These are phyloP conservation scores for Platichthys flesus DNA, from an alignment of 2,113 vertebrate species.

Conservation along the genomic window DNA sequence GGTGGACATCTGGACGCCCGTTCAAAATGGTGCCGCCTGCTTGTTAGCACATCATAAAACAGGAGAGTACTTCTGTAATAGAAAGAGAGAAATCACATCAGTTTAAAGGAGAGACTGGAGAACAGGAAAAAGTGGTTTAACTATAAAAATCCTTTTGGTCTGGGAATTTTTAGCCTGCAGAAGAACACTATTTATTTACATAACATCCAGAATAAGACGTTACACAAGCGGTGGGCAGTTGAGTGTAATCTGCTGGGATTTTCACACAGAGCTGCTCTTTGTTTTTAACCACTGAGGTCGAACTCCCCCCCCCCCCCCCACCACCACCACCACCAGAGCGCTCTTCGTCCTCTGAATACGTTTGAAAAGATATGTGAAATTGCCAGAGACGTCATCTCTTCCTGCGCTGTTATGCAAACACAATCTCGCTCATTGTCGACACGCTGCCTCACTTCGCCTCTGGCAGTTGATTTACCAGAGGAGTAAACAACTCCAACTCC, in stretches of 20 bases:
- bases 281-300: constrained; percentile 35
- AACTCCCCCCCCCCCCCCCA: not conserved
- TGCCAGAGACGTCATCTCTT: constrained; percentile 21
- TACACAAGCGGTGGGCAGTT: constrained; percentile 52
- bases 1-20: constrained; percentile 68
- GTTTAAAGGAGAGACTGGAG: constrained; percentile 2
- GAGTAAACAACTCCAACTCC: not conserved
- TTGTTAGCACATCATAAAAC: constrained; percentile 74
- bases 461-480: not conserved
- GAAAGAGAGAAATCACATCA: constrained; percentile 5
- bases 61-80: constrained; percentile 21
- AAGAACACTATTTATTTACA: constrained; percentile 38
- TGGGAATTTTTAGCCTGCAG: not conserved
- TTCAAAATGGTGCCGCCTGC: constrained; percentile 30
- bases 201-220: constrained; percentile 51
- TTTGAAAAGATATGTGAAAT: constrained; percentile 31
- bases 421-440: constrained; percentile 53
- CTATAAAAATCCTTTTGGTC: constrained; percentile 3
- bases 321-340: not conserved
- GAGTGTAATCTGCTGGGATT: constrained; percentile 43
- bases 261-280: constrained; percentile 60
- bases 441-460: constrained; percentile 1
- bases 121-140: constrained; percentile 10
- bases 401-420: constrained; percentile 33
- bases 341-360: constrained; percentile 1